Conservation (phyloP, 2,888 invertebrate genomes). For the Achlya flavicornis region DNA sequence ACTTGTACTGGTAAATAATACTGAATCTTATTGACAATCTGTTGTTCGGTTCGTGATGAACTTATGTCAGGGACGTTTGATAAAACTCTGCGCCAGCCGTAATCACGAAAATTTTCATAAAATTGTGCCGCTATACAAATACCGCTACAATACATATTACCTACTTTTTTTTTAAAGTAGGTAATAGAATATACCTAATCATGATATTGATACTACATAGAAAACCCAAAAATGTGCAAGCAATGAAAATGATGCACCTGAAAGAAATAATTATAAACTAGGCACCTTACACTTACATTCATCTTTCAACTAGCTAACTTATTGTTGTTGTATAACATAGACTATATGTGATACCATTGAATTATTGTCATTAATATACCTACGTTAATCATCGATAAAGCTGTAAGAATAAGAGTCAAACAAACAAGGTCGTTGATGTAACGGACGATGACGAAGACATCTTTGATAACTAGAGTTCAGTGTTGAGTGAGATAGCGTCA, state of each 20-base stretch:
- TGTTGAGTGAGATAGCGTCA: constrained; percentile 58
- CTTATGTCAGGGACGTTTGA: constrained; percentile 75
- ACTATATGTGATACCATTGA: neutral
- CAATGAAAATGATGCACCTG: too few relatives aligned
- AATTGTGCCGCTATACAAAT: constrained; percentile 18
- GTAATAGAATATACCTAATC: neutral
- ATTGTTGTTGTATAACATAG: neutral
- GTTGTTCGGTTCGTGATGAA: constrained; percentile 68
- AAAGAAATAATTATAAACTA: too few relatives aligned
- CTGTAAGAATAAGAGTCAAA: constrained; percentile 63
- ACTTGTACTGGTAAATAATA: constrained; percentile 47
- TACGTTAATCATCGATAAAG: constrained; percentile 37
- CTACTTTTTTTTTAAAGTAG: constrained; percentile 11
- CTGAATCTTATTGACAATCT: constrained; percentile 75
- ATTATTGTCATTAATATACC: constrained; percentile 16
- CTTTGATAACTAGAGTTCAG: constrained; percentile 64
- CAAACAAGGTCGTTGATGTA: constrained; percentile 81
- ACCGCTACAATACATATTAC: constrained; percentile 6
- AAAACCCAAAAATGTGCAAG: too few relatives aligned
- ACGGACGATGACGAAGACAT: constrained; percentile 60
- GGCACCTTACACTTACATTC: too few relatives aligned
- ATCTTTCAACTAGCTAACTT: too few relatives aligned
- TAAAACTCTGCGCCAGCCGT: constrained; percentile 57
- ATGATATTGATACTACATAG: too few relatives aligned
- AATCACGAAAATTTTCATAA: constrained; percentile 60